These are phyloP conservation scores for Phataginus tricuspis DNA, from an alignment of 2,797 vertebrate genomes.

Conservation along the genomic window DNA sequence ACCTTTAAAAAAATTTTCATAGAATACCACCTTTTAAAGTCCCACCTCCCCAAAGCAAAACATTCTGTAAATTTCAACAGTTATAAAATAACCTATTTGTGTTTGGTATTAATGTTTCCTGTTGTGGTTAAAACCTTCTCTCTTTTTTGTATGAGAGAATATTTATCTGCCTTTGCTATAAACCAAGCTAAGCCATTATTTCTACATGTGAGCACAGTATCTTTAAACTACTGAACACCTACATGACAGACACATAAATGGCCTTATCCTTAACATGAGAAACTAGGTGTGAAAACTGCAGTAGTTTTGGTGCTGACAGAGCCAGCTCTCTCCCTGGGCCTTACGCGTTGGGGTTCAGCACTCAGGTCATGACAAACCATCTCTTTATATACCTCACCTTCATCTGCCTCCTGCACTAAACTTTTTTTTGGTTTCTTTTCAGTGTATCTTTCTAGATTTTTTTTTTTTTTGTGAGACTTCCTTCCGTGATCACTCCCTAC, in stretches of 20 bases:
- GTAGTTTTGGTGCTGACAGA: fast-evolving
- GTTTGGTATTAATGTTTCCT: not conserved
- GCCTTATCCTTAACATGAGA: not conserved
- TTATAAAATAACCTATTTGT: not conserved
- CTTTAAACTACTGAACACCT: not conserved
- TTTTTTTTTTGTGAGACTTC: not conserved
- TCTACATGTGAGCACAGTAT: not conserved
- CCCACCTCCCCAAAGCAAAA: not conserved
- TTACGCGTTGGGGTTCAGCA: not conserved
- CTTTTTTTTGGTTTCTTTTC: not conserved
- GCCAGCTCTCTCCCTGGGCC: not conserved
- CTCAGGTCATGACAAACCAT: not conserved
- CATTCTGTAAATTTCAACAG: not conserved
- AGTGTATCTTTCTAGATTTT: not conserved
- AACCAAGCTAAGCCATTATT: not conserved
- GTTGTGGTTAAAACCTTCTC: not conserved
- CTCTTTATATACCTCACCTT: no score
- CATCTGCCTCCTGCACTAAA: not conserved
- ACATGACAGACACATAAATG: not conserved
- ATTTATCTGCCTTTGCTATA: not conserved
- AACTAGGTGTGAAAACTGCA: no score
- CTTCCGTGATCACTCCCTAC: not conserved
- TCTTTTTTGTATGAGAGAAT: not conserved
- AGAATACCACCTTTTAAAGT: not conserved
- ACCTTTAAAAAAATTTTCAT: not conserved